Conservation (phyloP, 1,140 invertebrate genomes). For the Aphidius ervi region DNA sequence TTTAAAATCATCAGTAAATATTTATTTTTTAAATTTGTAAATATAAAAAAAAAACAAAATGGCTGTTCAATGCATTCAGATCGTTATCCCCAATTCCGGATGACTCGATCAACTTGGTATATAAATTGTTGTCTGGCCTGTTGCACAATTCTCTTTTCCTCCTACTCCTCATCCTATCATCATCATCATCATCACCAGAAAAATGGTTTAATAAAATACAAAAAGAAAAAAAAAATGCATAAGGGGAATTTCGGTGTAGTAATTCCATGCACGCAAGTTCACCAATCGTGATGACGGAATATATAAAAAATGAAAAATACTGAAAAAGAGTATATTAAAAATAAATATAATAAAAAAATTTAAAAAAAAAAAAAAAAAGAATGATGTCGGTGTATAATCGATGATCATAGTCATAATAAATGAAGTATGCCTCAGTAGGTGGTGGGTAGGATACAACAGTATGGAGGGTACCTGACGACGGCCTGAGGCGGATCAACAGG, state of each 20-base stretch:
- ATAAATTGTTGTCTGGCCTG: constrained; percentile 13
- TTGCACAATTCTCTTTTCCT: not conserved
- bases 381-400: constrained; percentile 49
- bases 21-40: constrained; percentile 6
- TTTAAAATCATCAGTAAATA: not conserved
- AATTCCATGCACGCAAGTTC: constrained; percentile 8
- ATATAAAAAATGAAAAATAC: constrained; percentile 1
- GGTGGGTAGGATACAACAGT: constrained; percentile 16
- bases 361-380: constrained; percentile 24
- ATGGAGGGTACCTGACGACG: constrained; percentile 46
- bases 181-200: not conserved
- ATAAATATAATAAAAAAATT: constrained; percentile 19
- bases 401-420: constrained; percentile 54
- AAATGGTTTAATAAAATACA: not conserved
- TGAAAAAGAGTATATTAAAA: constrained; percentile 17
- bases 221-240: constrained; percentile 4
- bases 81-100: constrained; percentile 11
- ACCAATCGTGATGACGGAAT: not conserved
- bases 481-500: constrained; percentile 41
- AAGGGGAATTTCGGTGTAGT: constrained; percentile 14
- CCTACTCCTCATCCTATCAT: no score
- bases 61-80: not conserved
- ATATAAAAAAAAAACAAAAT: constrained; percentile 12
- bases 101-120: constrained; percentile 6
- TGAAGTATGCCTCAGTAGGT: constrained; percentile 48